Base-by-base conservation (phyloP, 2,888 invertebrate genomes). In the Drosophila mayaguana region DNA sequence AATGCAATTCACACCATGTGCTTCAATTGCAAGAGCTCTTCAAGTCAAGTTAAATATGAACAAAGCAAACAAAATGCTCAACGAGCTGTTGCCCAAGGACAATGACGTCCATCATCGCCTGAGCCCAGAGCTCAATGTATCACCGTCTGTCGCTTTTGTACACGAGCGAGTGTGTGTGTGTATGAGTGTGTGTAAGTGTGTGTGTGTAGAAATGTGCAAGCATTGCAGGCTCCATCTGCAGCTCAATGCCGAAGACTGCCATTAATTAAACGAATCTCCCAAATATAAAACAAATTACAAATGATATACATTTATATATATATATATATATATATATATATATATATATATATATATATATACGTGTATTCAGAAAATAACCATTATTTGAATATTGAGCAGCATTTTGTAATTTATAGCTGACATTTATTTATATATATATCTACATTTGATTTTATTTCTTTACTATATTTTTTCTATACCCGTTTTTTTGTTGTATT, bases 81-180 rank as follows among this genome's bases (percentile, higher is more conserved):
- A 38, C 20, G 38, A 51, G 53, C 36, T 50, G 45, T 9, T 46
- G 36, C 25, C 36, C 46, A 59, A 48, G 59, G 59, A 43, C 59
- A 34, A 50, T 5, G 50, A 25, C 59, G 59, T 59, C 69, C 78
- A 60, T 73, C 75, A 56, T 74, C 78, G 57, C 51, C 63, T 53
- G 75, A 66, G 66, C 74, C 57, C 63, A 77, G 74, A 61, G 78
- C 53, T 61, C 74, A 55, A 78, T 73, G 77, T 74, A 78, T 73
- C 72, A 69, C 61, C 61, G 74, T 63, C 63, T 61, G 61, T 69
- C 56, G 45, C 34, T 57, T 53, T 53, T 46, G 22, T 57, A 14
- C 25, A 5, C 56, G 11, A 43, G 20, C 32, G 32, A 48, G 28
- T 32, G 40, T 42, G 40, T 28, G 14, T 32, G 55, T 2, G 16